phyloP scores from a whole-genome alignment of 2,113 vertebrate genomes.

The Eubucco bourcierii region DNA sequence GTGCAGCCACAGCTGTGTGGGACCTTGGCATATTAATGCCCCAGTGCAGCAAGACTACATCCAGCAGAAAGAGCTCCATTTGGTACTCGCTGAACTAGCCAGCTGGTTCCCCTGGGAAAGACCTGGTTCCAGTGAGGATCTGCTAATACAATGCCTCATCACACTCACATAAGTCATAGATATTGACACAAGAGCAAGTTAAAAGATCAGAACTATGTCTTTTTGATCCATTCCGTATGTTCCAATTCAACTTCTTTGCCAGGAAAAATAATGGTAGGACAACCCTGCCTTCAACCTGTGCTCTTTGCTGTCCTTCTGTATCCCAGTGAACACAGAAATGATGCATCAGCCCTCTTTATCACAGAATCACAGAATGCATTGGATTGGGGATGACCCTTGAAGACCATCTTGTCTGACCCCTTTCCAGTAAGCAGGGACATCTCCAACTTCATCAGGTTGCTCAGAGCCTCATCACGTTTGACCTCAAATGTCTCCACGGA shows the following conservation, averaged over 20 bases:
- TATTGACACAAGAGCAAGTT: rapidly evolving
- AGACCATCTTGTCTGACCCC: too few relatives aligned
- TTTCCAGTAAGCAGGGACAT: too few relatives aligned
- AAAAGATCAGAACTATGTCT: background rate
- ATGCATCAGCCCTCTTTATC: background rate
- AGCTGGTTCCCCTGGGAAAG: background rate
- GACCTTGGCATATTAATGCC: background rate
- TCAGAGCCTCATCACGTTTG: too few relatives aligned
- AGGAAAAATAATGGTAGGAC: background rate
- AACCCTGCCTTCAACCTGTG: background rate
- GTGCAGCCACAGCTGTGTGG: background rate
- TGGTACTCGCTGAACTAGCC: background rate
- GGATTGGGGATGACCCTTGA: too few relatives aligned
- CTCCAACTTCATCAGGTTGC: too few relatives aligned
- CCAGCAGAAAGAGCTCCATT: background rate
- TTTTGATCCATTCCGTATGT: background rate
- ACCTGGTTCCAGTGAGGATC: background rate
- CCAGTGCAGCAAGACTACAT: rapidly evolving
- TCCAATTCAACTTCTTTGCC: background rate
- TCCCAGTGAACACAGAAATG: background rate
- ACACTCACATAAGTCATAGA: rapidly evolving
- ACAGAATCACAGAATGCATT: too few relatives aligned
- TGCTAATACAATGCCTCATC: background rate
- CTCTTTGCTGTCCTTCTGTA: background rate
- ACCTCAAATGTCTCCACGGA: too few relatives aligned